Evolutionary conservation across 2,888 invertebrate genomes (phyloP), one percentile per base, ranked within the genome.

Genomic region (Tricholauxania praeusta): DNA sequence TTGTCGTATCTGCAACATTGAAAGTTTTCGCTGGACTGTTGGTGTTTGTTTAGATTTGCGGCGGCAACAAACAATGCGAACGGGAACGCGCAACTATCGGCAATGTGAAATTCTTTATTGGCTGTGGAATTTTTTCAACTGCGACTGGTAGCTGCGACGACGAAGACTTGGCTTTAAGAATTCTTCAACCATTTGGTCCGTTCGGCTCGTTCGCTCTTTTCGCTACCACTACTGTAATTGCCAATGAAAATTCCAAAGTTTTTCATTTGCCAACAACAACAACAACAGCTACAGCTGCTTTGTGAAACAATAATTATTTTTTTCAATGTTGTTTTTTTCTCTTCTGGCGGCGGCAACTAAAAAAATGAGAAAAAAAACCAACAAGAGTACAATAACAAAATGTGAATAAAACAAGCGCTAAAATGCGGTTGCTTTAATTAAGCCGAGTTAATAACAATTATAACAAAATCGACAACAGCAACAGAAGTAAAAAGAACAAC

Each of bases 221-320:
- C 67, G 70, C 71, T 69, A 51, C 57, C 70, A 51, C 49, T 51
- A 28, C 60, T 72, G 72, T 76, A 76, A 76, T 76, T 76, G 74
- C 71, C 76, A 74, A 76, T 75, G 75, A 73, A 76, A 76, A 76
- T 76, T 75, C 75, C 76, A 52, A 71, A 62, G 74, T 68, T 72
- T 74, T 72, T 72, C 62, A 52, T 59, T 48, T n/a, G 47, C 22
- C n/a, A 47, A 52, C n/a, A 32, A 53, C 39, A 39, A 39, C 39
- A 39, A 39, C 39, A 39, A 39, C 39, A 39, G 10, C 39, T 39
- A 39, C 59, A n/a, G 59, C 48, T 68, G 59, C 22, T 49, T 59
- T 57, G 19, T 28, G 32, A 8, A 59, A 57, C 67, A 67, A 67
- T 57, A 64, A 22, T 67, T 53, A 19, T 28, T 28, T 39, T 39